Evolutionary conservation across 2,888 invertebrate species (phyloP), one percentile per base, ranked within the genome.

Genomic region (Diabrotica balteata): DNA sequence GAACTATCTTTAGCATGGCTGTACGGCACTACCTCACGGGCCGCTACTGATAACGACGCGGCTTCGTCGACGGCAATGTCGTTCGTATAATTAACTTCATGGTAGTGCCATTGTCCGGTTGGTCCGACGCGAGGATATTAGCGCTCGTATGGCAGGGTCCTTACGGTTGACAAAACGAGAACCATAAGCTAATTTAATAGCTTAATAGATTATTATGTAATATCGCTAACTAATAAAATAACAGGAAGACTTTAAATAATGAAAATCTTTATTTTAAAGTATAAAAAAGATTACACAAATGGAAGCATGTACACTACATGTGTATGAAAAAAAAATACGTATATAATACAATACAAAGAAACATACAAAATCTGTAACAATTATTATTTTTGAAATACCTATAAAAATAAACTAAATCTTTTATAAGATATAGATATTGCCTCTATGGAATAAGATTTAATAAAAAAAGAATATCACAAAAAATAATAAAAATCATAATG

Each of bases 261-360:
- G 66, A 69, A 75, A 69, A 65, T 70, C 73, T 74, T 75, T 75
- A 62, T 64, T 73, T 71, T 66, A 75, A 73, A 73, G 72, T 76
- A 77, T 76, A 76, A 77, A 77, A 75, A 76, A 71, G 75, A 74
- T 71, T 71, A 75, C 74, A 77, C 57, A 72, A 75, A 74, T 77
- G 76, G 76, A 77, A 76, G 76, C 76, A 75, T 75, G 71, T 71
- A 71, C 73, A 68, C 64, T 72, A 72, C 62, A 72, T 66, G 68
- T 73, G 72, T 72, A 73, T 71, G 71, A 74, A 74, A 71, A 72
- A 8, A 47, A 46, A 70, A 67, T 49, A 68, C 66, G 68, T 58
- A 67, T 63, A 69, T 59, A 69, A 72, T 72, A 74, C 62, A 69
- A 66, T 68, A 73, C 57, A 70, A 65, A 69, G 71, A 68, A 68